phyloP scores from a whole-genome alignment of 2,797 vertebrate species.

The Pantherophis alleghaniensis region DNA sequence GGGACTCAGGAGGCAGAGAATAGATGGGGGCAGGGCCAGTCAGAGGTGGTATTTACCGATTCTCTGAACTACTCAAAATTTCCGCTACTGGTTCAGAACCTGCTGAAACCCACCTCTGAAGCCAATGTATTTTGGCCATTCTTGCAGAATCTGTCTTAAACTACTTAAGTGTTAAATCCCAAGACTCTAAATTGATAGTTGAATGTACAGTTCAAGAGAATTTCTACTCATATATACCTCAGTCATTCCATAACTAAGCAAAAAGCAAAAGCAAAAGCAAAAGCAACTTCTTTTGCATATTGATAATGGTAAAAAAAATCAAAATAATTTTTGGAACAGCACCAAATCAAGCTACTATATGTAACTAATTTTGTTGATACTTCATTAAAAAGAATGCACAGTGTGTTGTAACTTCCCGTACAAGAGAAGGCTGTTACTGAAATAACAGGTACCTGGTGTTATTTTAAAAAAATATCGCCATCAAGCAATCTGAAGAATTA shows the following conservation, averaged over 20 bases:
- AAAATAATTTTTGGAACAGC: neutral
- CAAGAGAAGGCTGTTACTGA: neutral
- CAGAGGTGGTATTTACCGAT: too few relatives aligned
- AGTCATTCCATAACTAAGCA: neutral
- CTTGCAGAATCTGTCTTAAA: neutral
- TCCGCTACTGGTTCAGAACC: too few relatives aligned
- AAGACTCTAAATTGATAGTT: neutral
- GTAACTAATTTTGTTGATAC: neutral
- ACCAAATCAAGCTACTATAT: neutral
- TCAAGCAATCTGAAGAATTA: neutral
- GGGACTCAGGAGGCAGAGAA: too few relatives aligned
- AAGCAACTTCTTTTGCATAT: neutral
- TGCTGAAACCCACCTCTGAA: neutral
- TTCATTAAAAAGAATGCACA: neutral
- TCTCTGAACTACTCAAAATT: too few relatives aligned
- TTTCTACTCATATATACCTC: neutral
- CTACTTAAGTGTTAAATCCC: neutral
- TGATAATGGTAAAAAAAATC: neutral
- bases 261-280: neutral
- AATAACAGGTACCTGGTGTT: neutral
- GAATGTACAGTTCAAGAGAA: neutral
- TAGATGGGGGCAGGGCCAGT: too few relatives aligned
- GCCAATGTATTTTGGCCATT: neutral
- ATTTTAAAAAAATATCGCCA: neutral
- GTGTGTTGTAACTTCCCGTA: neutral